Evolutionary conservation across 2,797 vertebrate genomes (phyloP), one percentile per base, ranked within the genome.

Genomic region (Diceros bicornis): DNA sequence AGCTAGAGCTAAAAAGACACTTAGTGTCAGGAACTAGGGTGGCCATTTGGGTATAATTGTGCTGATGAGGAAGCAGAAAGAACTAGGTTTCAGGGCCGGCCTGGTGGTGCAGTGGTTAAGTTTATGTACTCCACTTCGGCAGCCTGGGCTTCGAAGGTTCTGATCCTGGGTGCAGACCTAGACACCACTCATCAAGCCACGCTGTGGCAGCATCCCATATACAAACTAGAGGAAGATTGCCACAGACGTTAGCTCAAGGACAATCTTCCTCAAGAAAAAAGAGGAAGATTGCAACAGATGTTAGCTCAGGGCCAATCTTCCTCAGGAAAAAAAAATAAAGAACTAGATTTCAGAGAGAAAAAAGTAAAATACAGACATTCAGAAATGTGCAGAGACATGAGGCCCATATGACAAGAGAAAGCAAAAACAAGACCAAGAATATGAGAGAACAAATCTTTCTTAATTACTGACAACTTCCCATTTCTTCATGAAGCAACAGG

Each of bases 401-500:
- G 52, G 6, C 21, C 21, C 21, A 32, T 12, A 4, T 52, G 44
- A 69, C 17, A 86, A 92, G 47, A 59, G 25, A 78, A 94, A 96
- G 62, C 29, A 71, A 83, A 90, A 37, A 59, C 7, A 59, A 93
- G 27, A 71, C 78, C n/a, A 83, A 91, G 68, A 75, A 82, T 62
- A 68, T 47, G 7, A 78, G 29, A 78, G 13, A 94, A 61, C 21
- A 82, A 79, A 66, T 69, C 25, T 68, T 71, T 62, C 50, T 90
- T 89, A 91, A 85, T 64, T 89, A 32, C 34, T 93, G 27, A 87
- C 44, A 96, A 71, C 44, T 89, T 96, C 50, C 23, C 25, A 59
- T 83, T 83, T 92, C 78, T 96, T 79, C 32, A 74, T 57, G 29
- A 96, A 93, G 59, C 29, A 89, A 78, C 23, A 94, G 16, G 21